Evolutionary conservation across 2,113 vertebrate species (phyloP).

Genomic region (Alethe diademata): DNA sequence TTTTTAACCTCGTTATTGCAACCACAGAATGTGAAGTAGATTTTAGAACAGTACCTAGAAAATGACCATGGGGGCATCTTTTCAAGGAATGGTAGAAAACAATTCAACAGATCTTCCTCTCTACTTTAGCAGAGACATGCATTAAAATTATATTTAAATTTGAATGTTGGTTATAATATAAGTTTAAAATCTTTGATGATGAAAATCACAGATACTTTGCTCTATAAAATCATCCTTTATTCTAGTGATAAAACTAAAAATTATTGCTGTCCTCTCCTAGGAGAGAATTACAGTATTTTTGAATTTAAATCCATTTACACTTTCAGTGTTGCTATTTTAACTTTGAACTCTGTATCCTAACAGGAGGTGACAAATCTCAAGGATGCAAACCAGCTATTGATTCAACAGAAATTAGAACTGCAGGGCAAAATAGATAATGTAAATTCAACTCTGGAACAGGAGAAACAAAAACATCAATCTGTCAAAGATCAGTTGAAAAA

Average conservation of each 20-base stretch:
- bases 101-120: neutral
- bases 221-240: neutral
- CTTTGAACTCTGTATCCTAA: conserved; percentile 13
- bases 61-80: neutral
- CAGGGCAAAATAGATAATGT: conserved; percentile 82
- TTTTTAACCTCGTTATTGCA: neutral
- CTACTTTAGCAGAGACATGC: neutral
- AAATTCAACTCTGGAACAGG: conserved; percentile 79
- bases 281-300: neutral
- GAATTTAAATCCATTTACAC: neutral
- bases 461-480: conserved; percentile 81
- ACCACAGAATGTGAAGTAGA: neutral
- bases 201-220: neutral
- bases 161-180: neutral
- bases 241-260: neutral
- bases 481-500: conserved; percentile 79
- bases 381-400: conserved; percentile 91
- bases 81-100: neutral
- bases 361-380: conserved; percentile 87
- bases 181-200: neutral
- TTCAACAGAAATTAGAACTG: conserved; percentile 94
- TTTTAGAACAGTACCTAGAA: neutral
- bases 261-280: neutral
- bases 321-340: neutral
- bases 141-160: neutral